Evolutionary conservation across 2,113 vertebrate genomes (phyloP).

Genomic region (Ceuthmochares aereus): DNA sequence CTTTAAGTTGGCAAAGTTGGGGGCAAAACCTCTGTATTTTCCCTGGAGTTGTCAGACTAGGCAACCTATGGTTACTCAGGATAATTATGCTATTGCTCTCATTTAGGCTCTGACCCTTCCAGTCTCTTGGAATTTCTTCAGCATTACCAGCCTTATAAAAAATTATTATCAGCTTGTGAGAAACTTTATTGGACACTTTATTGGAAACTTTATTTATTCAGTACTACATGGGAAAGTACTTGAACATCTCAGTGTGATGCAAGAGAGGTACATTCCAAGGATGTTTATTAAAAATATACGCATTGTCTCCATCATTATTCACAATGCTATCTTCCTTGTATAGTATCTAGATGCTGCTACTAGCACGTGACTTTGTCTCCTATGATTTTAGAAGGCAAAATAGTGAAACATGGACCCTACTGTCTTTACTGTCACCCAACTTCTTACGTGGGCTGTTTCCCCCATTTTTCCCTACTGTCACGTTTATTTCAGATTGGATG

Average conservation of each 20-base stretch:
- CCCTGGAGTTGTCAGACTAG: background rate
- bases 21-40: background rate
- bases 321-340: background rate
- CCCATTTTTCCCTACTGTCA: background rate
- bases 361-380: background rate
- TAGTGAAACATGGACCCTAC: background rate
- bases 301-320: background rate
- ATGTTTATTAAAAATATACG: background rate
- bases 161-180: background rate
- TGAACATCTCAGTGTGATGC: background rate
- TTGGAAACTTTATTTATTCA: too few relatives aligned
- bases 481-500: background rate
- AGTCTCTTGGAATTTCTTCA: constrained; percentile 24
- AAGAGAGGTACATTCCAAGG: background rate
- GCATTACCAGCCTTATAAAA: background rate
- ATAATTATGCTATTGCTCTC: background rate
- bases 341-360: background rate
- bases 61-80: background rate
- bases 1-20: background rate
- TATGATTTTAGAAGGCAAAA: background rate
- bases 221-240: background rate
- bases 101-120: background rate
- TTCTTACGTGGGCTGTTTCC: background rate
- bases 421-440: background rate
- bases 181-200: background rate